Percentiles rank a stretch among this genome's conserved stretches.
Conservation (phyloP, 2,888 invertebrate species). For the Drosophila tanythrix region DNA sequence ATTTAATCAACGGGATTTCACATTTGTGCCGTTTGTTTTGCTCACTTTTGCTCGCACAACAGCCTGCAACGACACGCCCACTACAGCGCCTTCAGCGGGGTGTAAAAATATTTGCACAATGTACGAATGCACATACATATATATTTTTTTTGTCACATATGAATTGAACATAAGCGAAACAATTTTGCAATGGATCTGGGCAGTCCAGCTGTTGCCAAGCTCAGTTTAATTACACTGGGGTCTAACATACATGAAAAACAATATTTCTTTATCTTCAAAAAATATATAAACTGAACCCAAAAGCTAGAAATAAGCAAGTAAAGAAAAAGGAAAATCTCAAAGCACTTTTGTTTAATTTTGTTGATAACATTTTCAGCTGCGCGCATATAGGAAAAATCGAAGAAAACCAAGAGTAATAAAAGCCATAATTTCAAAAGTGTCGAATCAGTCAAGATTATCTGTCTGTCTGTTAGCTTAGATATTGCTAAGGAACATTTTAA, state of each 20-base stretch:
- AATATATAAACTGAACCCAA: neutral
- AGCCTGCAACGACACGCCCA: slow-evolving; percentile 5
- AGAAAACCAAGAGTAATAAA: neutral
- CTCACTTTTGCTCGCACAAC: slow-evolving; percentile 7
- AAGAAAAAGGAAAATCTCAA: neutral
- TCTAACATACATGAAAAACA: neutral
- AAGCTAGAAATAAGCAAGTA: neutral
- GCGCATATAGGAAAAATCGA: no score
- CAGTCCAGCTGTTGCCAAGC: slow-evolving; percentile 36
- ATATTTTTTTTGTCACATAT: slow-evolving; percentile 29
- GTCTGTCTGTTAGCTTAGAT: neutral
- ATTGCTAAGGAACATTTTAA: neutral
- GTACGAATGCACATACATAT: slow-evolving; percentile 15
- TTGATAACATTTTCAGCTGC: neutral
- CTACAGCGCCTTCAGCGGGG: slow-evolving; percentile 5
- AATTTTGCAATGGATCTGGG: slow-evolving; percentile 14
- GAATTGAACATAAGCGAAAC: slow-evolving; percentile 25
- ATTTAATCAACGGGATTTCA: slow-evolving; percentile 48
- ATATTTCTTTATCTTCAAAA: neutral
- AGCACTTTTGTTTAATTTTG: neutral
- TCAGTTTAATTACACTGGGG: slow-evolving; percentile 40
- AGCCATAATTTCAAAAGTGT: neutral
- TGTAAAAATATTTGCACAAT: slow-evolving; percentile 1
- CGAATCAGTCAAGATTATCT: neutral
- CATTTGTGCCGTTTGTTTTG: slow-evolving; percentile 19